Conservation (phyloP, 2,797 vertebrate genomes). For the Enteromius trimaculatus region DNA sequence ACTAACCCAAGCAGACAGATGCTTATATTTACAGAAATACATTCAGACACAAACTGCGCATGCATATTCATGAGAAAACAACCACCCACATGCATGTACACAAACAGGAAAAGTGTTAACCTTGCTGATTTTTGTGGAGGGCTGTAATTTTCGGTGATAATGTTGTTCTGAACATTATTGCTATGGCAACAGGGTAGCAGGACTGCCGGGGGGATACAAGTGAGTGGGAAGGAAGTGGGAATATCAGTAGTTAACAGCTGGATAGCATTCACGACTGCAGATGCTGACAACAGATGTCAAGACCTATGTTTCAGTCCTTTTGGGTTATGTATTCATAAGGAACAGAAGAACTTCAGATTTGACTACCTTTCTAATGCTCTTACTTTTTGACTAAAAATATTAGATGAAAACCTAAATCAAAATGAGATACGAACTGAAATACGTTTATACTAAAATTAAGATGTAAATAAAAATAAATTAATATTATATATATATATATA, state of each 20-base stretch:
- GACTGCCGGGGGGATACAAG: not conserved
- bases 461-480: no score
- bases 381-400: not conserved
- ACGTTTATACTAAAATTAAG: no score
- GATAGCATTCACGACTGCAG: not conserved
- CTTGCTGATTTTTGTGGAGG: slow-evolving; percentile 23
- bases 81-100: slow-evolving; percentile 40
- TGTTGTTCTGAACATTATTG: slow-evolving; percentile 46
- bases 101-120: slow-evolving; percentile 37
- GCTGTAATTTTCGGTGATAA: slow-evolving; percentile 20
- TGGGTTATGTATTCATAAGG: not conserved
- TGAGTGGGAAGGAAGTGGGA: slow-evolving; percentile 17
- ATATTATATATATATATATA: no score
- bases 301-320: not conserved
- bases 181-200: slow-evolving; percentile 30
- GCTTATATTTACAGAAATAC: slow-evolving; percentile 12
- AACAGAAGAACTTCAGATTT: not conserved
- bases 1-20: not conserved
- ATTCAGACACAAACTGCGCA: not conserved
- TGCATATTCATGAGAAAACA: slow-evolving; percentile 36
- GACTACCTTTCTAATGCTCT: not conserved
- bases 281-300: slow-evolving; percentile 12
- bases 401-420: not conserved
- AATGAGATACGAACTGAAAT: not conserved
- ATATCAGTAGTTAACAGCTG: slow-evolving; percentile 18